These are phyloP conservation scores for Leucophenga maculata DNA, from an alignment of 2,888 invertebrate genomes.

Conservation along the genomic window DNA sequence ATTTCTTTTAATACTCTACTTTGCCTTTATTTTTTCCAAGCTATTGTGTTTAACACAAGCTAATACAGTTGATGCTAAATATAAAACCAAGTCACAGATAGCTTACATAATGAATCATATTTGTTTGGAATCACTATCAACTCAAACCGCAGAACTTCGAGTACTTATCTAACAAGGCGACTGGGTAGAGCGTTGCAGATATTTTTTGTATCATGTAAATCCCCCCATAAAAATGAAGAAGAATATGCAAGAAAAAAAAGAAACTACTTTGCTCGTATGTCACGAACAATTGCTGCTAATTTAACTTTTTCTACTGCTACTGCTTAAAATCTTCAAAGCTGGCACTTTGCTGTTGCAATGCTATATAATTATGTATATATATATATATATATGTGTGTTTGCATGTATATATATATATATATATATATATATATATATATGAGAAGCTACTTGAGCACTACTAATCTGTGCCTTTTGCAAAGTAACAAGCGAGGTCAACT, in stretches of 20 bases:
- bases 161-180: neutral
- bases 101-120: neutral
- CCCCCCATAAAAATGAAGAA: neutral
- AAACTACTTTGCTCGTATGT: slow-evolving; percentile 46
- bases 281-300: slow-evolving; percentile 64
- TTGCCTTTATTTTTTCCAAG: no score
- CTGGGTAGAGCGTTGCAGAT: neutral
- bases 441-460: slow-evolving; percentile 45
- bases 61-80: no score
- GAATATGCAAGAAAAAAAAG: slow-evolving; percentile 5
- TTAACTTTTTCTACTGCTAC: slow-evolving; percentile 53
- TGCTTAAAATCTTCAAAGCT: slow-evolving; percentile 60
- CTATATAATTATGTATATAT: slow-evolving; percentile 22
- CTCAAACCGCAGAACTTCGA: neutral
- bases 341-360: slow-evolving; percentile 48
- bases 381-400: slow-evolving; percentile 26
- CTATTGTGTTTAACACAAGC: no score
- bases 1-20: no score
- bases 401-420: slow-evolving; percentile 7
- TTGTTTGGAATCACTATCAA: neutral
- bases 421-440: slow-evolving; percentile 30
- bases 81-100: no score
- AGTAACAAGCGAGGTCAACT: slow-evolving; percentile 60
- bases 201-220: neutral
- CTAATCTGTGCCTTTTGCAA: slow-evolving; percentile 65